Percentiles rank a stretch among this genome's conserved stretches.
phyloP scores from a whole-genome alignment of 2,888 invertebrate genomes.

The Strigamia transsilvanica region DNA sequence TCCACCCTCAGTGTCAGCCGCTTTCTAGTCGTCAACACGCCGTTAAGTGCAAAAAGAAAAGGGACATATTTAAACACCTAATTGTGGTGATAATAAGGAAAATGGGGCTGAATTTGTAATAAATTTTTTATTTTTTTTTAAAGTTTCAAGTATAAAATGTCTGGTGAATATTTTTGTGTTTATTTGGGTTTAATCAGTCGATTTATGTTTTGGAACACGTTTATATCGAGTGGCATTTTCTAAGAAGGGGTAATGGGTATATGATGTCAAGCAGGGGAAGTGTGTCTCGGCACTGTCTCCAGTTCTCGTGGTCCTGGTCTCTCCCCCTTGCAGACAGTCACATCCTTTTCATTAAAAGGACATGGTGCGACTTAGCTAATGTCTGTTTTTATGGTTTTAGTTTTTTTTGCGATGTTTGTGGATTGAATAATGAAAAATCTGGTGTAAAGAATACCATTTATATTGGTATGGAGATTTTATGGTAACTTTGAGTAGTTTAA shows the following conservation, averaged over 20 bases:
- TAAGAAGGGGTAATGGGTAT: background rate
- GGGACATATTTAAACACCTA: background rate
- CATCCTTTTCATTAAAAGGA: slow-evolving; percentile 36
- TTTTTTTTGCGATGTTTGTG: background rate
- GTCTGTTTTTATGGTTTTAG: background rate
- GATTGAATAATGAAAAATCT: too few relatives aligned
- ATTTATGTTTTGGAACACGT: too few relatives aligned
- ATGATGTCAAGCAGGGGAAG: background rate
- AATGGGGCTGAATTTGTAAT: background rate
- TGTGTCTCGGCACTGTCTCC: slow-evolving; percentile 24
- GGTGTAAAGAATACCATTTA: too few relatives aligned
- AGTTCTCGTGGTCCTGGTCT: background rate
- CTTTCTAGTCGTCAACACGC: background rate
- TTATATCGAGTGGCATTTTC: background rate
- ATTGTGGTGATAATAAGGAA: background rate
- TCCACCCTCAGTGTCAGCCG: slow-evolving; percentile 11
- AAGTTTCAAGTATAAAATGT: background rate
- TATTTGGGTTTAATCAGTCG: too few relatives aligned
- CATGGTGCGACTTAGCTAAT: background rate
- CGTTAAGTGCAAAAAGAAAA: slow-evolving; percentile 24
- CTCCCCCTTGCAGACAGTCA: slow-evolving; percentile 29
- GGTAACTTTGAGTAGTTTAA: background rate
- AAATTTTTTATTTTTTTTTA: too few relatives aligned
- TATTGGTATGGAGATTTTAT: too few relatives aligned
- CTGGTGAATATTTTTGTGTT: too few relatives aligned